A percentile compares a stretch with the other conserved stretches of the same genome.
Conservation (phyloP, 1,140 invertebrate species). For the Diploscapter pachys region DNA sequence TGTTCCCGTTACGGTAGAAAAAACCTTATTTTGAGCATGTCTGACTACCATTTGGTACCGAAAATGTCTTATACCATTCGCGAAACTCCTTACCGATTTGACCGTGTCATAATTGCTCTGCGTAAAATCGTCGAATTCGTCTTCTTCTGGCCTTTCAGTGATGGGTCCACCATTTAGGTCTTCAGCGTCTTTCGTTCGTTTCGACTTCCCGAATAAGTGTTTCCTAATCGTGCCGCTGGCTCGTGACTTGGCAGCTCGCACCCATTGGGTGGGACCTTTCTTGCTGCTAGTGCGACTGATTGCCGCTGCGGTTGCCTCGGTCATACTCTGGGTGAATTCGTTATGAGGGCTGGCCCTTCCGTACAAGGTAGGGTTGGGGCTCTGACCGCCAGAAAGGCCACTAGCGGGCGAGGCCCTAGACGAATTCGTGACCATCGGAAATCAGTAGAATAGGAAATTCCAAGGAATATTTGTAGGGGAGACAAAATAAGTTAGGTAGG, state of each 20-base stretch:
- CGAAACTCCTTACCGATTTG: not conserved
- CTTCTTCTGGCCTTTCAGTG: not conserved
- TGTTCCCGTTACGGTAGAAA: too few species aligned
- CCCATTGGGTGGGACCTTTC: slow-evolving; percentile 1
- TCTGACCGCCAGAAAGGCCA: too few species aligned
- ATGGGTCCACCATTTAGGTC: not conserved
- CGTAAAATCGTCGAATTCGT: slow-evolving; percentile 14
- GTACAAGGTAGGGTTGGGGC: not conserved
- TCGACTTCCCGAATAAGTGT: slow-evolving; percentile 16
- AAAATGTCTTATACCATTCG: too few species aligned
- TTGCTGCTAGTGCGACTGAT: slow-evolving; percentile 7
- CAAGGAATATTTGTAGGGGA: too few species aligned
- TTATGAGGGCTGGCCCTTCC: not conserved
- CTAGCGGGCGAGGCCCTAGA: too few species aligned
- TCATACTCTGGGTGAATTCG: too few species aligned
- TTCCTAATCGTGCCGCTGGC: slow-evolving; percentile 13
- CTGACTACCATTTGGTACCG: too few species aligned
- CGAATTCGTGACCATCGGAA: too few species aligned
- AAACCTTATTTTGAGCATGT: too few species aligned
- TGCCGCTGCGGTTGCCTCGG: too few species aligned
- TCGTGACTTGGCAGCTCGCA: slow-evolving; percentile 13
- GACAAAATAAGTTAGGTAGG: too few species aligned
- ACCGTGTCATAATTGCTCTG: slow-evolving; percentile 34
- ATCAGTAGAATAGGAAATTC: too few species aligned
- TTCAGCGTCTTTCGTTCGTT: slow-evolving; percentile 21